Conservation (phyloP, 2,797 vertebrate genomes). For the Pipistrellus pipistrellus region DNA sequence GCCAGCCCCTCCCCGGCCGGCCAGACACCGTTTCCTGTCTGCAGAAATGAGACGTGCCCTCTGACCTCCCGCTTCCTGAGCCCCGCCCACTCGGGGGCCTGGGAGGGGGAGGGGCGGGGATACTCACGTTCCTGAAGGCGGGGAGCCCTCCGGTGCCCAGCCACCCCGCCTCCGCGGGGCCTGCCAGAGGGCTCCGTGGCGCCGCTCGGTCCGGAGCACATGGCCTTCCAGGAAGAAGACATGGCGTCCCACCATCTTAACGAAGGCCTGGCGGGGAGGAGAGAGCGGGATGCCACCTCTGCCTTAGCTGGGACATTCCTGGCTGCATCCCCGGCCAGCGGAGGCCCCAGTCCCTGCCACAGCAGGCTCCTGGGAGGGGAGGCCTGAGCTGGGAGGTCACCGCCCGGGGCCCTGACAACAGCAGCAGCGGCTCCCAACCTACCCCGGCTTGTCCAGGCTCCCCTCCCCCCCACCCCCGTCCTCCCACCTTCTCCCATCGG, state of each 20-base stretch:
- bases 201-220: slow-evolving; percentile 80
- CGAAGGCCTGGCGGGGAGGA: slow-evolving; percentile 80
- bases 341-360: neutral
- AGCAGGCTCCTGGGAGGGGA: neutral
- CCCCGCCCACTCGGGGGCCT: neutral
- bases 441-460: fast-evolving
- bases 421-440: fast-evolving
- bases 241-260: slow-evolving; percentile 84
- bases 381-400: neutral
- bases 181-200: slow-evolving; percentile 70
- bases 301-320: neutral
- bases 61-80: neutral
- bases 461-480: no score
- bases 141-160: slow-evolving; percentile 66
- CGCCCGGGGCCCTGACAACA: neutral
- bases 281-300: neutral
- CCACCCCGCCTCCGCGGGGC: slow-evolving; percentile 74
- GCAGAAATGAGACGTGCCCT: slow-evolving; percentile 1
- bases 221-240: no score
- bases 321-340: neutral
- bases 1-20: neutral
- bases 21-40: slow-evolving; percentile 34
- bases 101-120: neutral
- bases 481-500: neutral
- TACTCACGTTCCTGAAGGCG: slow-evolving; percentile 82